A percentile compares a stretch with the other conserved stretches of the same genome.
phyloP scores from a whole-genome alignment of 2,888 invertebrate species.

The Phengaris arion region DNA sequence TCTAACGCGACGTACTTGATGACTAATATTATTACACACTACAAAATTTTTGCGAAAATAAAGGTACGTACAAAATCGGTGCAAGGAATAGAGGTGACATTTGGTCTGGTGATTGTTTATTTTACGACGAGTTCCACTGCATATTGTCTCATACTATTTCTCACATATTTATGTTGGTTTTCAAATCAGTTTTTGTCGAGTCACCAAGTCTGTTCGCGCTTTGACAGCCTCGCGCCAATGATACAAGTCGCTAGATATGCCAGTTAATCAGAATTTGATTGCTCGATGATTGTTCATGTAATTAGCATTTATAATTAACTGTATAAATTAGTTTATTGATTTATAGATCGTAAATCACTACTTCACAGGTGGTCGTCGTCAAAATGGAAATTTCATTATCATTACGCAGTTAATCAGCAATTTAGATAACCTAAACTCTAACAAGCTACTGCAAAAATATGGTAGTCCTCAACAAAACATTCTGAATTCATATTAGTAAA shows the following conservation, averaged over 20 bases:
- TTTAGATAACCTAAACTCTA: background rate
- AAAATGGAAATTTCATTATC: background rate
- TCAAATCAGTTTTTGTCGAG: no score
- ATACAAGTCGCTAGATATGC: conserved; percentile 7
- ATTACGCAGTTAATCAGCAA: background rate
- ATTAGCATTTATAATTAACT: conserved; percentile 13
- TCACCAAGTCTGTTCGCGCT: background rate
- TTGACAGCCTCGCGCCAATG: background rate
- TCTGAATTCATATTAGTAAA: no score
- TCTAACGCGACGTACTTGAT: no score
- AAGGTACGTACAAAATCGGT: no score
- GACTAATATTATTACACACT: no score
- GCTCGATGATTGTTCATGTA: background rate
- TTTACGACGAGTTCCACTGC: no score
- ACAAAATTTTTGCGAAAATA: no score
- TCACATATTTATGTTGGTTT: no score
- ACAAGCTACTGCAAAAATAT: background rate
- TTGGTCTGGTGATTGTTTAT: no score
- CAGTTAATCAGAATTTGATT: conserved; percentile 11
- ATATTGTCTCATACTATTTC: no score
- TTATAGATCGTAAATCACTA: conserved; percentile 2
- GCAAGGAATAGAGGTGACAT: no score
- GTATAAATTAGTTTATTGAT: conserved; percentile 1
- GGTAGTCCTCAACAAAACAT: no score
- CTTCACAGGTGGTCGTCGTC: background rate